Base-by-base conservation (phyloP, 2,888 invertebrate species). In the Microdon myrmicae region DNA sequence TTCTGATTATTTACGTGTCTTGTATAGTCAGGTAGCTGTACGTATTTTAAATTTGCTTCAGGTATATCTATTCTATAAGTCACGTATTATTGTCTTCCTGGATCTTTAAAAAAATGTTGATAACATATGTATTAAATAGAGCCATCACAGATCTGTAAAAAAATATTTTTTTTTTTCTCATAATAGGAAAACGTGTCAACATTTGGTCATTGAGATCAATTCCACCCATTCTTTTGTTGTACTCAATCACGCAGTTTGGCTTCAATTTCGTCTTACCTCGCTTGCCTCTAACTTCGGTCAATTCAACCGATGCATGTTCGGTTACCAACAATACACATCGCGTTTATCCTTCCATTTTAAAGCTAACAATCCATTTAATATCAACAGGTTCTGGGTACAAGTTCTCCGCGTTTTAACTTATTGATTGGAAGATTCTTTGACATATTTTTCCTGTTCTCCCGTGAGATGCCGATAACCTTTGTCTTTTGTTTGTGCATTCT, bases 141-240 rank as follows among this genome's bases (percentile, higher is more conserved):
- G 47, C 29, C 2, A 48, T 37, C 7, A 37, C 20, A 12, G 22
- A 29, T 13, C 35, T 37, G 14, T 48, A 48, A 13, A 48, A 48
- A 13, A 37, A 20, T 2, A 17, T 8, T 28, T 47, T 35, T 35
- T 23, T 16, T 23, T 48, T 38, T 39, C 13, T 14, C 16, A n/a
- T 32, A 17, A 41, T 14, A 9, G 49, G 32, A 32, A 41, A 51
- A 34, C 32, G 41, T 4, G 39, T 25, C 25, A 23, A 16, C 16
- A 38, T 28, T 14, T 48, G 38, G 13, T 48, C 38, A n/a, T 48
- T 29, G 19, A 8, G 17, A 49, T 39, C 39, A 22, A 49, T 26
- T 9, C 39, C 39, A 2, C 22, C 39, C 39, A 49, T 49, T 20
- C 39, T 10, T 20, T 31, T 22, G 22, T 31, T 39, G 14, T 39